Base-by-base conservation (phyloP, 2,888 invertebrate species). In the Euzophera pinguis region DNA sequence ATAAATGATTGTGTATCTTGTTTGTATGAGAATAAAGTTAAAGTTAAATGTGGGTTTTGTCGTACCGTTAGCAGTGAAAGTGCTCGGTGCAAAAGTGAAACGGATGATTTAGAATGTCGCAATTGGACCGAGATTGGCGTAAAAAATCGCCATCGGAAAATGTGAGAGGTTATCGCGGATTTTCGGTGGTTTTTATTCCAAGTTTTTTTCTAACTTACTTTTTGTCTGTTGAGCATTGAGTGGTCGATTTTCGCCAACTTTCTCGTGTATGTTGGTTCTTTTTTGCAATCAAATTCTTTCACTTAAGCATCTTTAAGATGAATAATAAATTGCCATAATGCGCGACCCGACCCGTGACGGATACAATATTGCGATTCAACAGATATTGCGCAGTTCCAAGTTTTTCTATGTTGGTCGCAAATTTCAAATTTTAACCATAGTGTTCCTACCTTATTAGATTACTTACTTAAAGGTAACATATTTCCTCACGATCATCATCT, bases 31-130 rank as follows among this genome's bases (percentile, higher is more conserved):
- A 61, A 57, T 74, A 78, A 63, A 69, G 78, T 64, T 54, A 57
- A 50, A 59, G 65, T 71, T 75, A 61, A 69, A 63, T 71, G 32
- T 32, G 73, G 54, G 54, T 55, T 63, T 55, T 63, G 48, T 37
- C 47, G 70, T 75, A 81, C 85, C 84, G 86, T 86, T 84, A 83
- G 73, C 81, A 84, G 89, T 87, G 88, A 88, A 88, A 88, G 88
- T 87, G 78, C 68, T 73, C 67, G 58, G 57, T 65, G 79, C 83
- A 87, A 88, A 88, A 89, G 88, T 89, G 89, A 89, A 88, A 89
- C 85, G 81, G 75, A 75, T 73, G 78, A 77, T 75, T 76, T 75
- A 67, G 67, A 76, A 71, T 80, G 78, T 75, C 77, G 75, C 78
- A 80, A 81, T 73, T 71, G 63, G 73, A 65, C 71, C 68, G 75